Base-by-base conservation (phyloP, 1,140 invertebrate genomes). In the Streblospio benedicti region DNA sequence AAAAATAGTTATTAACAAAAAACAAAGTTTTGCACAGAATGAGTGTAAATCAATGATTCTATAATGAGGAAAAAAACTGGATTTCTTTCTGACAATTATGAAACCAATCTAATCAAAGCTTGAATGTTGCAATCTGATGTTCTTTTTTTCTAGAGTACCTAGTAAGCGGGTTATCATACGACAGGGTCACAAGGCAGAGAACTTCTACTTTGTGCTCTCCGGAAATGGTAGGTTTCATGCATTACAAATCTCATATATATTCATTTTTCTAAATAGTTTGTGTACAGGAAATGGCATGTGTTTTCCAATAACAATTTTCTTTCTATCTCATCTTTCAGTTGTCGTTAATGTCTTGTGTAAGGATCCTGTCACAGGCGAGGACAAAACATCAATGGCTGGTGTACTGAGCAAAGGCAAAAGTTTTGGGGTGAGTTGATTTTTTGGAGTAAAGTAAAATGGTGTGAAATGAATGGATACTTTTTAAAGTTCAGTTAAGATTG, bases 161-260 rank as follows among this genome's bases (percentile, higher is more conserved):
- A 32, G 33, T 14, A 56, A 56, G 49, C 51, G 74, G 47, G 69
- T 76, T 5, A 77, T 78, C 31, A 77, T 78, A 32, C 65, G 76
- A 23, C 73, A 78, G 52, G 75, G 75, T 23, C 76, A 78, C 60
- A 67, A 65, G 50, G 76, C 76, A 12, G 73, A 75, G 53, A 77
- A 77, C 59, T 78, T 76, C 55, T 78, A 78, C 62, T 76, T 78
- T 57, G 72, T 78, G 31, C 50, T 78, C 2, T 73, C 73, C 1
- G 76, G 76, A 12, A 65, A 71, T 63, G 74, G 74, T 76, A 68
- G 63, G 67, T 60, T 4, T 59, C 2, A 28, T n/a, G n/a, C n/a
- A n/a, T n/a, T n/a, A n/a, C n/a, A n/a, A n/a, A n/a, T n/a, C n/a
- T n/a, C n/a, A n/a, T n/a, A n/a, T n/a, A n/a, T n/a, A n/a, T n/a